A percentile compares a stretch with the other conserved stretches of the same genome.
phyloP scores from a whole-genome alignment of 2,888 invertebrate genomes.

The Xestoiulus laeticollis region DNA sequence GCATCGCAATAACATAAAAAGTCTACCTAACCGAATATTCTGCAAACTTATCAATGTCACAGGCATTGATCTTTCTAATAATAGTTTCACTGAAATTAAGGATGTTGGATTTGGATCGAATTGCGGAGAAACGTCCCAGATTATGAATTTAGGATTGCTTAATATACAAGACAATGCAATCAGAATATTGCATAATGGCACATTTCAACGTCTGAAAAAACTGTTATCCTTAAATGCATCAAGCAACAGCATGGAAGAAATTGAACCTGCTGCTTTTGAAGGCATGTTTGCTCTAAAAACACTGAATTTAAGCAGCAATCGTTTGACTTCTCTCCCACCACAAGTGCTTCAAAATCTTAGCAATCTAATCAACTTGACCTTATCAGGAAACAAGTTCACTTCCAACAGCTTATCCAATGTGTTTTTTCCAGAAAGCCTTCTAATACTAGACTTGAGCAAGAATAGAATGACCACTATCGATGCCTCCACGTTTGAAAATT shows the following conservation, averaged over 20 bases:
- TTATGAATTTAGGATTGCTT: background rate
- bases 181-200: background rate
- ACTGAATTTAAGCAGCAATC: conserved; percentile 57
- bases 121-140: background rate
- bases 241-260: conserved; percentile 60
- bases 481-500: background rate
- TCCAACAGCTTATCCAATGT: background rate
- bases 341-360: conserved; percentile 56
- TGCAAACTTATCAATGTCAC: background rate
- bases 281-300: conserved; percentile 60
- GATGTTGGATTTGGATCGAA: conserved; percentile 15
- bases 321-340: conserved; percentile 60
- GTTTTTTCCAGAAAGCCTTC: conserved; percentile 57
- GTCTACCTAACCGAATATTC: conserved; percentile 19
- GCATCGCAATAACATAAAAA: background rate
- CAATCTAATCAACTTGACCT: background rate
- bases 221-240: background rate
- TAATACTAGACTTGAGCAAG: conserved; percentile 58
- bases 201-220: background rate
- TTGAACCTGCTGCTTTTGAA: background rate
- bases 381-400: background rate
- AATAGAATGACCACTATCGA: conserved; percentile 60
- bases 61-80: background rate
- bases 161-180: background rate
- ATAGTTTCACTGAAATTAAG: background rate